phyloP scores from a whole-genome alignment of 2,888 invertebrate genomes.

The Alloscopus bannaensis region DNA sequence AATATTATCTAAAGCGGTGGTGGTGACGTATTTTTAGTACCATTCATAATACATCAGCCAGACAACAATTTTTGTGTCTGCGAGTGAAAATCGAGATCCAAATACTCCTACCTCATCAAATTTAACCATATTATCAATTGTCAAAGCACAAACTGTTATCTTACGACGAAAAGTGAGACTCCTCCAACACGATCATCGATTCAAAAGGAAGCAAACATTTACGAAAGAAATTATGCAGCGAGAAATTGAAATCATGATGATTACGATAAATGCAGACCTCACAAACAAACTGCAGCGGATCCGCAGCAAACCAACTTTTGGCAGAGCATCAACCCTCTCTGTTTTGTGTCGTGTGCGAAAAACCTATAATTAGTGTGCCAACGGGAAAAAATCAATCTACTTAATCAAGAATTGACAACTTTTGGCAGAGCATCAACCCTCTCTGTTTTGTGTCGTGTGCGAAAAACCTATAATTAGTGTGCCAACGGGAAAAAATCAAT shows the following conservation, averaged over 20 bases:
- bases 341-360: not conserved
- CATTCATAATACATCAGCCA: not conserved
- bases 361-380: not conserved
- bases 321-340: too few relatives aligned
- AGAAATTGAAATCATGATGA: not conserved
- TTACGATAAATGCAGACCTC: not conserved
- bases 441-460: not conserved
- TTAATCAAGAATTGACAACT: slow-evolving; percentile 8
- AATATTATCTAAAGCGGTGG: too few relatives aligned
- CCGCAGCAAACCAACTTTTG: not conserved
- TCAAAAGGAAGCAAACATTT: not conserved
- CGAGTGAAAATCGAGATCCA: slow-evolving; percentile 45
- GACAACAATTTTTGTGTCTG: too few relatives aligned
- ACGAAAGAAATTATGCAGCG: slow-evolving; percentile 10
- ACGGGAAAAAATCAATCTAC: slow-evolving; percentile 9
- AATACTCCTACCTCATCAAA: slow-evolving; percentile 24
- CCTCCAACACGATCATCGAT: too few relatives aligned
- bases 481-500: slow-evolving; percentile 12
- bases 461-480: slow-evolving; percentile 22
- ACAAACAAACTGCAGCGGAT: not conserved
- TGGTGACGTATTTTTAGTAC: slow-evolving; percentile 40
- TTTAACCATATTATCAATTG: too few relatives aligned
- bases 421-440: slow-evolving; percentile 5
- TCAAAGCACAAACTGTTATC: too few relatives aligned
- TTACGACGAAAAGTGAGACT: too few relatives aligned